A percentile compares a stretch with the other conserved stretches of the same genome.
Evolutionary conservation across 2,113 vertebrate genomes (phyloP).

Genomic region (Euleptes europaea): DNA sequence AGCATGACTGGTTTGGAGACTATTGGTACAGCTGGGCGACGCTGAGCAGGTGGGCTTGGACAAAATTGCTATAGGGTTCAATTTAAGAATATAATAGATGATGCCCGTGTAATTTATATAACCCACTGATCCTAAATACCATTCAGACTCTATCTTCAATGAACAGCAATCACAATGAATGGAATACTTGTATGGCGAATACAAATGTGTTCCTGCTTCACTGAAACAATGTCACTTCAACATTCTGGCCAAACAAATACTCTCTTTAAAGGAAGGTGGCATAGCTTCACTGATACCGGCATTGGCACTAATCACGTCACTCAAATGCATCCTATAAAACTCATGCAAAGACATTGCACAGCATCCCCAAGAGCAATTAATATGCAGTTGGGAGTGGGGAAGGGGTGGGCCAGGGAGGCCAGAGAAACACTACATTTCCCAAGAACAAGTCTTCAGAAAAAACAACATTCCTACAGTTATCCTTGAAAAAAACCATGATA

Average conservation of each 20-base stretch:
- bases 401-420: too few relatives aligned
- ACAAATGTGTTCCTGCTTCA: neutral
- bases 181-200: neutral
- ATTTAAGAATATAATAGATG: slow-evolving; percentile 60
- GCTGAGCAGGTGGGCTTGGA: slow-evolving; percentile 90
- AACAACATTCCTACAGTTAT: neutral
- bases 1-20: slow-evolving; percentile 97
- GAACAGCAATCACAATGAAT: neutral
- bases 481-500: neutral
- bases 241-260: too few relatives aligned
- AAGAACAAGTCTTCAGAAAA: neutral
- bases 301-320: neutral
- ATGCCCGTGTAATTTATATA: neutral
- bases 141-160: neutral
- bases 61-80: slow-evolving; percentile 85
- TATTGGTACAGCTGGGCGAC: slow-evolving; percentile 82
- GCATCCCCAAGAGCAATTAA: too few relatives aligned
- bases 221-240: neutral
- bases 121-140: slow-evolving; percentile 9
- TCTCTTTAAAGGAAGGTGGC: too few relatives aligned
- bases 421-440: too few relatives aligned
- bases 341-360: too few relatives aligned
- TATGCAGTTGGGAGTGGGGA: too few relatives aligned
- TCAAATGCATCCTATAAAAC: neutral
- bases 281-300: too few relatives aligned